Evolutionary conservation across 2,888 invertebrate genomes (phyloP).

Genomic region (Linnaemya tessellans): DNA sequence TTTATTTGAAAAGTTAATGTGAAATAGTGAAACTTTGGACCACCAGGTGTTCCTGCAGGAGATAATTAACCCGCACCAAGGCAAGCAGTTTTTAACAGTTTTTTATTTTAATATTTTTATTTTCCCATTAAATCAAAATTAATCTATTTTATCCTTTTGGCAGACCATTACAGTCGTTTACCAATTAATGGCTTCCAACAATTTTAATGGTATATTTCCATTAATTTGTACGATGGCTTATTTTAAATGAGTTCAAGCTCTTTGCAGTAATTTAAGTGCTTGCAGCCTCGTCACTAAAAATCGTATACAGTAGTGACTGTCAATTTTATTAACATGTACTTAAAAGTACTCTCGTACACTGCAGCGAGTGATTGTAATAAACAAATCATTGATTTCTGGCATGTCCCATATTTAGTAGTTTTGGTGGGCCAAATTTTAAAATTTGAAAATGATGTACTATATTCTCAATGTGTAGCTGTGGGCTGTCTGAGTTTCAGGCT

Average conservation of each 20-base stretch:
- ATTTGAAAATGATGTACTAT: too few species aligned
- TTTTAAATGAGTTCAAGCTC: slow-evolving; percentile 38
- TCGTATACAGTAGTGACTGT: slow-evolving; percentile 5
- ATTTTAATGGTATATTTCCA: slow-evolving; percentile 14
- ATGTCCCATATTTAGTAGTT: background rate
- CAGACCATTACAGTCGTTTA: background rate
- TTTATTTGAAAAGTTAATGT: too few species aligned
- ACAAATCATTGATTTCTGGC: background rate
- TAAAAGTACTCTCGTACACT: slow-evolving; percentile 14
- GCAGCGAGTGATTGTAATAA: background rate
- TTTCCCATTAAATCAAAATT: background rate
- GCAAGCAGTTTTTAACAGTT: too few species aligned
- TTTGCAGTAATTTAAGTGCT: slow-evolving; percentile 2
- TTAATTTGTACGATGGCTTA: slow-evolving; percentile 1
- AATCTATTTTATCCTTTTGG: background rate
- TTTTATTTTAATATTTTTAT: too few species aligned
- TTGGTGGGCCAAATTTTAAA: slow-evolving; percentile 11
- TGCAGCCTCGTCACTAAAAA: slow-evolving; percentile 47
- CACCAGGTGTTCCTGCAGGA: too few species aligned
- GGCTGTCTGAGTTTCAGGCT: too few species aligned
- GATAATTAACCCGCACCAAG: too few species aligned
- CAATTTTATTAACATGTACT: slow-evolving; percentile 55
- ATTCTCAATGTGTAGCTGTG: too few species aligned
- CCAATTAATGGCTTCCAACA: background rate
- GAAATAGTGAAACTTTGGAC: too few species aligned